Evolutionary conservation across 2,113 vertebrate species (phyloP), one percentile per base, ranked within the genome.

Genomic region (Poeciliopsis retropinna): DNA sequence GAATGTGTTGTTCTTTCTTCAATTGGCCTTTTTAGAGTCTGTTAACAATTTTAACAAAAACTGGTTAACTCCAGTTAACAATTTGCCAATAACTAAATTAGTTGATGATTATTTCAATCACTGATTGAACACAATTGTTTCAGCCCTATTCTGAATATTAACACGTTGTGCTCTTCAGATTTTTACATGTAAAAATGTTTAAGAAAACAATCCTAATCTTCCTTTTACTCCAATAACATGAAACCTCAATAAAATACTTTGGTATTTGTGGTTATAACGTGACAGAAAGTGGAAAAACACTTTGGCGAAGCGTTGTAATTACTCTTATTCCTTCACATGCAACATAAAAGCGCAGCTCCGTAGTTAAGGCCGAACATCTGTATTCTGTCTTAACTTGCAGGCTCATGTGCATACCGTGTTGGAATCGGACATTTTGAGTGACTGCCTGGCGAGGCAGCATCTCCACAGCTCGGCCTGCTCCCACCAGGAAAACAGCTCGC

Each of bases 371-470:
- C 62, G 28, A 74, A 30, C 75, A 22, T 70, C 29, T 85, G 44
- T 25, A 1, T 80, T 75, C 63, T 65, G 60, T 84, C 61, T 78
- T 78, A 31, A n/a, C 44, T 69, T 34, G 73, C 86, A 91, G 90
- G 80, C 87, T 78, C 86, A 86, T 22, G 83, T 75, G 47, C 85
- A 81, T 65, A 34, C 86, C 0, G 11, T 83, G 76, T 70, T 88
- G 81, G 91, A 92, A 44, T 85, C 87, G 0, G 89, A 91, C 74
- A 37, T 88, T 19, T 29, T 90, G 76, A 90, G 86, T 11, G 86
- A 92, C 19, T 89, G 90, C 27, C 81, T 91, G 85, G 89, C 87
- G 11, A 80, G 89, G 82, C 89, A 92, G 75, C 91, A 91, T 51
- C 90, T 90, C 70, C 87, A 89, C 80, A 65, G 72, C 72, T 81